Percentiles rank a stretch among this genome's conserved stretches.
Evolutionary conservation across 2,113 vertebrate species (phyloP).

Genomic region (Apaloderma vittatum): DNA sequence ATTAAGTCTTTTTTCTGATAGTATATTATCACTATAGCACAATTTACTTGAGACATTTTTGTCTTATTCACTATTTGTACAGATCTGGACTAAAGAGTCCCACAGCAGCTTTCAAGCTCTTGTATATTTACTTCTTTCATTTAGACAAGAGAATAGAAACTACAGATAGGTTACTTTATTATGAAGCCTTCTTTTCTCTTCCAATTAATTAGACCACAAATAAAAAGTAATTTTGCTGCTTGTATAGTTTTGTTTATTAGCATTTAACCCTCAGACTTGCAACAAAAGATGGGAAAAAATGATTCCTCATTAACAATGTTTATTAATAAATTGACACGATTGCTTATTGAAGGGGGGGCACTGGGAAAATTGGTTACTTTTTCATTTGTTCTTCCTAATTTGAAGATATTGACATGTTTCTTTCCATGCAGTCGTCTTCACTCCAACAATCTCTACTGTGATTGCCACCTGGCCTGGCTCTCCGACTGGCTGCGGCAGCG

Average conservation of each 20-base stretch:
- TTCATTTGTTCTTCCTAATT: background rate
- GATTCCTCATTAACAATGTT: background rate
- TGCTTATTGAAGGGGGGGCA: background rate
- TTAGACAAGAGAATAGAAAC: constrained; percentile 26
- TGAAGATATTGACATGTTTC: background rate
- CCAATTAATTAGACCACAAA: background rate
- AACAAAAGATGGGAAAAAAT: background rate
- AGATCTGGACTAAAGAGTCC: background rate
- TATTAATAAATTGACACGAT: background rate
- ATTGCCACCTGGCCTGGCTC: constrained; percentile 97
- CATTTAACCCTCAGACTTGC: background rate
- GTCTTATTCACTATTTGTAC: constrained; percentile 14
- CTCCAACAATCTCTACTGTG: constrained; percentile 96
- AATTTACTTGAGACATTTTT: constrained; percentile 41
- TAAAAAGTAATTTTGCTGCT: background rate
- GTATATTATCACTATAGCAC: background rate
- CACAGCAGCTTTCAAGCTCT: background rate
- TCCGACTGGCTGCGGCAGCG: constrained; percentile 97
- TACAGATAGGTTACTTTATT: constrained; percentile 20
- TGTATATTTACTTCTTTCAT: constrained; percentile 16
- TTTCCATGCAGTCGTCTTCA: constrained; percentile 89
- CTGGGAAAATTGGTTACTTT: background rate
- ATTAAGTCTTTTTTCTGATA: constrained; percentile 25
- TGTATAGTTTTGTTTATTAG: background rate
- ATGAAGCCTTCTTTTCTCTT: background rate